These are phyloP conservation scores for Cynopterus brachyotis DNA, from an alignment of 2,113 vertebrate genomes.

Conservation along the genomic window DNA sequence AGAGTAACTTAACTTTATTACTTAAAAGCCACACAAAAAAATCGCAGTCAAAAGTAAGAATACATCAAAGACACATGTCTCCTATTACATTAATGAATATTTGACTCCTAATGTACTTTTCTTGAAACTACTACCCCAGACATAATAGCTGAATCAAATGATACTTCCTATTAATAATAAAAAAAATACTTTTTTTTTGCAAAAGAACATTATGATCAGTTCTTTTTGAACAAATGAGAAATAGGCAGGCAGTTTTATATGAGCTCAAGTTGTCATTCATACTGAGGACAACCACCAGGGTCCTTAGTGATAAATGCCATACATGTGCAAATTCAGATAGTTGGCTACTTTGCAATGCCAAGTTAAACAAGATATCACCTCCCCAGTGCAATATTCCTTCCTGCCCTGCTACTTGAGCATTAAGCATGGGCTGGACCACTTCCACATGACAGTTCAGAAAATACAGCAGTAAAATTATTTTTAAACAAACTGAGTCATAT, in stretches of 20 bases:
- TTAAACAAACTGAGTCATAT: slow-evolving; percentile 13
- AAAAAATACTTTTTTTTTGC: background rate
- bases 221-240: slow-evolving; percentile 40
- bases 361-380: slow-evolving; percentile 23
- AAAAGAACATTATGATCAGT: slow-evolving; percentile 31
- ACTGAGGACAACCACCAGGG: background rate
- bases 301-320: background rate
- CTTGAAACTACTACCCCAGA: background rate
- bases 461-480: background rate
- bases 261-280: slow-evolving; percentile 11
- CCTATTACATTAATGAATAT: background rate
- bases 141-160: background rate
- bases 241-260: background rate
- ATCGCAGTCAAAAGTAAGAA: background rate
- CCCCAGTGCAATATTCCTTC: background rate
- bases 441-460: background rate
- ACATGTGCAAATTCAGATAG: background rate
- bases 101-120: background rate
- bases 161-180: background rate
- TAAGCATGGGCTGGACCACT: background rate
- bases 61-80: background rate
- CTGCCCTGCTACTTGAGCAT: background rate
- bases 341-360: background rate
- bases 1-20: background rate
- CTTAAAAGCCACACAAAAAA: slow-evolving; percentile 18